These are phyloP conservation scores for Mormyrops attenuatus DNA, from an alignment of 2,797 vertebrate species.

Conservation along the genomic window DNA sequence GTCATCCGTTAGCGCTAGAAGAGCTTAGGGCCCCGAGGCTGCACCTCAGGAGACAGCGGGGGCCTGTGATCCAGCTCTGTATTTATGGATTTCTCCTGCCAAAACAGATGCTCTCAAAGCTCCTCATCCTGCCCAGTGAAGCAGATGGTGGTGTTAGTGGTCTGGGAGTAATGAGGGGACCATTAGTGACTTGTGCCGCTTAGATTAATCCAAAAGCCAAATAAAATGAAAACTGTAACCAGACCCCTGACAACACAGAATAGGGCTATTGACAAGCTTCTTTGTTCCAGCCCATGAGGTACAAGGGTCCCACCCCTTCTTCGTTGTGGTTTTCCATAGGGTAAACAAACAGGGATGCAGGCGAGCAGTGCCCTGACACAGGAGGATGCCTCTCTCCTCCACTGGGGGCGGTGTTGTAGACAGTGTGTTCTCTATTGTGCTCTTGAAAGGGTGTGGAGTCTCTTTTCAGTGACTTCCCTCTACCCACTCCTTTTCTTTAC, in stretches of 20 bases:
- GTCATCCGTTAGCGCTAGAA: conserved; percentile 1
- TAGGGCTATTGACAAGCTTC: neutral
- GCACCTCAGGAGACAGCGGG: conserved; percentile 31
- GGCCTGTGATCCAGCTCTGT: conserved; percentile 29
- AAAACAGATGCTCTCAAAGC: neutral
- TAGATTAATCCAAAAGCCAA: conserved; percentile 20
- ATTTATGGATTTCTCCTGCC: neutral
- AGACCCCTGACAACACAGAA: neutral
- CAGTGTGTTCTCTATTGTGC: neutral
- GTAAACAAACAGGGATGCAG: neutral
- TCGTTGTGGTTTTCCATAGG: neutral
- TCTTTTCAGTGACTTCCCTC: neutral
- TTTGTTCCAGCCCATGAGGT: conserved; percentile 2
- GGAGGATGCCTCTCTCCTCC: neutral
- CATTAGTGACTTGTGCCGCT: neutral
- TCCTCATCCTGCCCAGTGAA: neutral
- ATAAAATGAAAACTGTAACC: neutral
- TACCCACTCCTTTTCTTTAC: neutral
- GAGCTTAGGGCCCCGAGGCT: conserved; percentile 2
- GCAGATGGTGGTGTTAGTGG: neutral
- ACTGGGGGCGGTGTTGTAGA: neutral
- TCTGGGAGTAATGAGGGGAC: conserved; percentile 7
- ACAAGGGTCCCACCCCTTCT: neutral
- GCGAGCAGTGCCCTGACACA: neutral
- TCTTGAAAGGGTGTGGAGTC: neutral